Conservation (phyloP, 2,797 vertebrate genomes). For the Salmo trutta region DNA sequence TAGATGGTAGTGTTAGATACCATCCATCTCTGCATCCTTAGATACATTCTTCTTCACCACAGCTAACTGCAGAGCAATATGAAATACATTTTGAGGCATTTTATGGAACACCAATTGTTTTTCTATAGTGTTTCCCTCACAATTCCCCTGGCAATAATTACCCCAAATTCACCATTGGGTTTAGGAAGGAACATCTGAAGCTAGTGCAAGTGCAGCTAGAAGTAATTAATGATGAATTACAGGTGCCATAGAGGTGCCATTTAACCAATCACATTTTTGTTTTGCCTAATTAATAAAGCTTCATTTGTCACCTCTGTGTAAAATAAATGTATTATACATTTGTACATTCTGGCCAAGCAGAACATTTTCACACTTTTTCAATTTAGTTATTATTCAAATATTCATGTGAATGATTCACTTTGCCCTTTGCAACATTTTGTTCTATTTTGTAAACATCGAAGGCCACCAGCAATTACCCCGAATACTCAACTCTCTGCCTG, state of each 20-base stretch:
- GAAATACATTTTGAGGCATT: not conserved
- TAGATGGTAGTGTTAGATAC: not conserved
- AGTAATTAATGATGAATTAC: slow-evolving; percentile 41
- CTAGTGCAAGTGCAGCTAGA: not conserved
- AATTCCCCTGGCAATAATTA: slow-evolving; percentile 5
- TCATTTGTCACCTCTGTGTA: slow-evolving; percentile 47
- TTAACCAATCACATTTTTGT: slow-evolving; percentile 25
- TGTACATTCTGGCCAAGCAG: slow-evolving; percentile 24
- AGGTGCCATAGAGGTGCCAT: slow-evolving; percentile 32
- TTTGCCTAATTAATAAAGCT: slow-evolving; percentile 49
- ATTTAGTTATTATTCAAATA: slow-evolving; percentile 19
- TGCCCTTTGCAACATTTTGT: no score
- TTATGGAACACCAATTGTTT: slow-evolving; percentile 12
- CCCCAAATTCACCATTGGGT: not conserved
- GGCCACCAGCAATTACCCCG: no score
- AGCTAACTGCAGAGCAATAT: not conserved
- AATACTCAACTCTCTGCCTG: no score
- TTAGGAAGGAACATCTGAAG: slow-evolving; percentile 4
- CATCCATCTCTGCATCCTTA: not conserved
- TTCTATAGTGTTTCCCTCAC: not conserved
- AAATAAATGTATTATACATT: slow-evolving; percentile 8
- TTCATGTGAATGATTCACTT: no score
- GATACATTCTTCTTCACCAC: slow-evolving; percentile 7
- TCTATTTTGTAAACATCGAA: no score
- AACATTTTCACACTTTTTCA: slow-evolving; percentile 24